A percentile compares a stretch with the other conserved stretches of the same genome.
Evolutionary conservation across 2,113 vertebrate species (phyloP).

Genomic region (Dipodomys stephensi): DNA sequence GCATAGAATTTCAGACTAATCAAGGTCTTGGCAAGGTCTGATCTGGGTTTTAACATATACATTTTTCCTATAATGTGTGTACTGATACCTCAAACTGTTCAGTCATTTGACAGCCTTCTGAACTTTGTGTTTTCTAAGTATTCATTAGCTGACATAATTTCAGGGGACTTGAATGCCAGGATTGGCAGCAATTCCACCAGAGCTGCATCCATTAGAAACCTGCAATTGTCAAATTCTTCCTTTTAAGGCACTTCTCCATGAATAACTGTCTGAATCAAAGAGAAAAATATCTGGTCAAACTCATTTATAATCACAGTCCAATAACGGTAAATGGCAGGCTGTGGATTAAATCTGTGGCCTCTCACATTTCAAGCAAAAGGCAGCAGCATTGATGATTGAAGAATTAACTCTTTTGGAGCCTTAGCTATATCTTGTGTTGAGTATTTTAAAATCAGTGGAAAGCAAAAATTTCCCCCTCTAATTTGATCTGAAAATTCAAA

Average conservation of each 20-base stretch:
- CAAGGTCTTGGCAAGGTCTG: neutral
- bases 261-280: constrained; percentile 77
- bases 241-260: constrained; percentile 79
- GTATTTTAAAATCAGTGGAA: constrained; percentile 34
- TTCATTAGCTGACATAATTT: constrained; percentile 81
- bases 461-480: constrained; percentile 73
- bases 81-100: constrained; percentile 56
- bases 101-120: constrained; percentile 77
- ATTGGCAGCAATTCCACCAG: constrained; percentile 69
- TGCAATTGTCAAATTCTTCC: constrained; percentile 74
- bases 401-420: constrained; percentile 40
- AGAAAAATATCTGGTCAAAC: constrained; percentile 78
- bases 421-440: constrained; percentile 51
- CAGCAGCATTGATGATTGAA: constrained; percentile 56
- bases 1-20: neutral
- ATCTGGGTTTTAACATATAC: constrained; percentile 28
- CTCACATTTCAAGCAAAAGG: constrained; percentile 39
- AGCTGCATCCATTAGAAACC: constrained; percentile 72
- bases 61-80: neutral
- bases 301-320: constrained; percentile 72
- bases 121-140: constrained; percentile 79
- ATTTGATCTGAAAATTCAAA: constrained; percentile 75
- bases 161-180: constrained; percentile 67
- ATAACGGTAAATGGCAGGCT: constrained; percentile 63
- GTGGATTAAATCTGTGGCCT: constrained; percentile 38